Evolutionary conservation across 2,113 vertebrate species (phyloP).

Genomic region (Caranx melampygus): DNA sequence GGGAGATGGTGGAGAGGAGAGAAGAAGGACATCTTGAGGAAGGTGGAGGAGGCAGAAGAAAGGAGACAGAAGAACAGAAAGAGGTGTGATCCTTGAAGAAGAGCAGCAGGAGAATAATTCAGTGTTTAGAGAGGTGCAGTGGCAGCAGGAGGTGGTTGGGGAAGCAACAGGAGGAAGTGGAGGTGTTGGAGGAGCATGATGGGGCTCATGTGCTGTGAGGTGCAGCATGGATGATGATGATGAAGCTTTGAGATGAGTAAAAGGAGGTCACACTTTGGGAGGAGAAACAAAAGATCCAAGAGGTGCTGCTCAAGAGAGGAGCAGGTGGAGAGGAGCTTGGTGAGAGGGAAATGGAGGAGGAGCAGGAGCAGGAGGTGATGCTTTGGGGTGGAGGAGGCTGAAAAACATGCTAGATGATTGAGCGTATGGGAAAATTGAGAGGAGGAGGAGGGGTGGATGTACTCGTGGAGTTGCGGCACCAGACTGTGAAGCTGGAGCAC

Average conservation of each 20-base stretch:
- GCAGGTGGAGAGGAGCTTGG: background rate
- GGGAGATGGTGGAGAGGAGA: background rate
- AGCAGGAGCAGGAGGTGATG: background rate
- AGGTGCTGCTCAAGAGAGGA: background rate
- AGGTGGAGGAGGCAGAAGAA: background rate
- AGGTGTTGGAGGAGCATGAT: background rate
- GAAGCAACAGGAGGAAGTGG: background rate
- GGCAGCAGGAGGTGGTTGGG: background rate
- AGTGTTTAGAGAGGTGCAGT: background rate
- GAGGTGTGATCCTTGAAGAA: background rate
- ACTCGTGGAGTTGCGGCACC: conserved; percentile 7
- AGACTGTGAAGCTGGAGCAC: conserved; percentile 14
- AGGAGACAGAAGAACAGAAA: background rate
- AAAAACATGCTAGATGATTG: background rate
- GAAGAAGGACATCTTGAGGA: background rate
- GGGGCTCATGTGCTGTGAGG: background rate
- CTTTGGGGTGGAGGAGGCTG: background rate
- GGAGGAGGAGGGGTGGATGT: conserved; percentile 10
- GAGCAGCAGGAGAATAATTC: background rate
- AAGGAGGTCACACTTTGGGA: background rate
- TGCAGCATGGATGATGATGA: background rate
- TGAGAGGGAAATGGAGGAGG: background rate
- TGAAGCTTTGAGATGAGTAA: background rate
- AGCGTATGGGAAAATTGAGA: background rate
- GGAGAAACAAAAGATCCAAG: background rate